Conservation (phyloP, 2,113 vertebrate genomes). For the Pan troglodytes region DNA sequence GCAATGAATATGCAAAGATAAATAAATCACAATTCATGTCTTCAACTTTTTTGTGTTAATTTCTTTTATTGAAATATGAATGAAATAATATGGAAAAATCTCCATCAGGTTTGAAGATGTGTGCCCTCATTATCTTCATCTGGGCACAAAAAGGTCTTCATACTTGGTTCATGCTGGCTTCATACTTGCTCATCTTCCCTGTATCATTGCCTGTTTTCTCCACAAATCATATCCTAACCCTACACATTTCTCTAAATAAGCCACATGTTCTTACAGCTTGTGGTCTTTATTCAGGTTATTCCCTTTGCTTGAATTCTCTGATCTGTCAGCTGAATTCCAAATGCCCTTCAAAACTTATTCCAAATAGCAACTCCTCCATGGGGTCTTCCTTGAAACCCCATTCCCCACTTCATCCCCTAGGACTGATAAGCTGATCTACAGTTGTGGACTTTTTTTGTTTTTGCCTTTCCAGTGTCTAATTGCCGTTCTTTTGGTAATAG, state of each 20-base stretch:
- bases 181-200: background rate
- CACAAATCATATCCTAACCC: background rate
- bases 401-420: background rate
- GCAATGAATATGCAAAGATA: background rate
- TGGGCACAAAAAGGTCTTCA: background rate
- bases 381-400: background rate
- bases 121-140: background rate
- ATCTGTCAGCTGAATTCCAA: background rate
- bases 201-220: background rate
- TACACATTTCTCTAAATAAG: background rate
- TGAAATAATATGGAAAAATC: background rate
- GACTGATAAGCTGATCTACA: background rate
- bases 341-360: background rate
- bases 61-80: background rate
- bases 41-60: background rate
- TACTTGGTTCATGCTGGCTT: background rate
- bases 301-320: background rate
- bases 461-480: background rate
- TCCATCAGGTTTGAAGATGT: background rate
- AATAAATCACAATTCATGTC: background rate
- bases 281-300: background rate
- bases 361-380: background rate
- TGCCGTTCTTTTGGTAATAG: background rate
- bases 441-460: background rate
- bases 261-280: background rate